Conservation (phyloP, 2,113 vertebrate species). For the Dasyprocta punctata region DNA sequence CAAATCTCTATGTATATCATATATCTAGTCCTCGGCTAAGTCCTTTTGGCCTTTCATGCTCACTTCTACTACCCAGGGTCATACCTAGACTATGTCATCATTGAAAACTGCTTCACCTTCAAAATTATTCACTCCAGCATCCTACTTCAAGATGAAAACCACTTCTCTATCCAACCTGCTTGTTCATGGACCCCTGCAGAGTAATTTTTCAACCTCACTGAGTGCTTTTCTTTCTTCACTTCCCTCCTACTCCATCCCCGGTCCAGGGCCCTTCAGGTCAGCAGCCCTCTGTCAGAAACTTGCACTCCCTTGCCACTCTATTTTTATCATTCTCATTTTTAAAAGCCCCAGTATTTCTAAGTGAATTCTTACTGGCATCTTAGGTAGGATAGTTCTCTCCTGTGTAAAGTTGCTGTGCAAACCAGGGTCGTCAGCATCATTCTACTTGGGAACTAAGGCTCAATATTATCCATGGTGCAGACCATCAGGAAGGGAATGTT, state of each 20-base stretch:
- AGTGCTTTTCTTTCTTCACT: constrained; percentile 4
- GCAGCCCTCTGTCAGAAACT: background rate
- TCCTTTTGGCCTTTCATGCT: background rate
- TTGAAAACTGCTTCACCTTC: background rate
- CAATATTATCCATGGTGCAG: background rate
- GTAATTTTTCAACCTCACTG: background rate
- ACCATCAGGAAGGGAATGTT: background rate
- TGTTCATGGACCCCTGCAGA: background rate
- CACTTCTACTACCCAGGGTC: background rate
- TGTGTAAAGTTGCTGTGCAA: background rate
- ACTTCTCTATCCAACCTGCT: background rate
- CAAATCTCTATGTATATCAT: background rate
- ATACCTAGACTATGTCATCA: background rate
- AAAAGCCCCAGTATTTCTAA: background rate
- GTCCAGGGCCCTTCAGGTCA: background rate
- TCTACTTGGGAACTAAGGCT: background rate
- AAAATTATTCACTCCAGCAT: background rate
- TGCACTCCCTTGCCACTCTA: background rate
- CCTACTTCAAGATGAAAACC: background rate
- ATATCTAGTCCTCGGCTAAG: background rate
- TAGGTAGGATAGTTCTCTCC: background rate
- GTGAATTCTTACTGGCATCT: background rate
- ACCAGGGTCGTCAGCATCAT: background rate
- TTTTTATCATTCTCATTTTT: background rate
- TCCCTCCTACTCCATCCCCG: background rate